Evolutionary conservation across 2,888 invertebrate species (phyloP).

Genomic region (Epinotia bilunana): DNA sequence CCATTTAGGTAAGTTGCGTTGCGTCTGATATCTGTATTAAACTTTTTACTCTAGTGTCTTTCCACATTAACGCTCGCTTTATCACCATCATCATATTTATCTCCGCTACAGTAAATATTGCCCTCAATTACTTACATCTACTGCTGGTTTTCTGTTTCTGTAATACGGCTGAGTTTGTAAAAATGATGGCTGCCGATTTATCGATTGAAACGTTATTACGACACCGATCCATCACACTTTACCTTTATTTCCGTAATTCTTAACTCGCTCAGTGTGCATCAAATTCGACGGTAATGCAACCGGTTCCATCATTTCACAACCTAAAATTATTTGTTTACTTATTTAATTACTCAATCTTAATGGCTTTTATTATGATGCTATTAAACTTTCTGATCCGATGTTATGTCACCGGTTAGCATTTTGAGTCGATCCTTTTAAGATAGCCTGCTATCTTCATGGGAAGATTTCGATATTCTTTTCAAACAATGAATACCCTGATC

Average conservation of each 20-base stretch:
- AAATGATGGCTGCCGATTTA: constrained; percentile 29
- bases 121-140: constrained; percentile 34
- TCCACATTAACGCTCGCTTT: constrained; percentile 40
- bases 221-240: constrained; percentile 39
- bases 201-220: constrained; percentile 39
- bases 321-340: constrained; percentile 48
- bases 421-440: constrained; percentile 60
- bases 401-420: constrained; percentile 53
- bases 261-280: constrained; percentile 35
- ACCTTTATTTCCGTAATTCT: constrained; percentile 43
- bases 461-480: constrained; percentile 47
- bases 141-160: constrained; percentile 33
- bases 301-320: constrained; percentile 48
- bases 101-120: constrained; percentile 38
- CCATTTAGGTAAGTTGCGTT: constrained; percentile 23
- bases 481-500: constrained; percentile 44
- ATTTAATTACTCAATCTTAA: constrained; percentile 54
- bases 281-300: constrained; percentile 40
- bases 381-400: constrained; percentile 55
- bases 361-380: constrained; percentile 50
- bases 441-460: constrained; percentile 48
- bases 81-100: constrained; percentile 43
- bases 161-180: constrained; percentile 30
- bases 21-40: constrained; percentile 42
- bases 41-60: constrained; percentile 43